These are phyloP conservation scores for Petrolisthes manimaculis DNA, from an alignment of 2,888 invertebrate species.

Conservation along the genomic window DNA sequence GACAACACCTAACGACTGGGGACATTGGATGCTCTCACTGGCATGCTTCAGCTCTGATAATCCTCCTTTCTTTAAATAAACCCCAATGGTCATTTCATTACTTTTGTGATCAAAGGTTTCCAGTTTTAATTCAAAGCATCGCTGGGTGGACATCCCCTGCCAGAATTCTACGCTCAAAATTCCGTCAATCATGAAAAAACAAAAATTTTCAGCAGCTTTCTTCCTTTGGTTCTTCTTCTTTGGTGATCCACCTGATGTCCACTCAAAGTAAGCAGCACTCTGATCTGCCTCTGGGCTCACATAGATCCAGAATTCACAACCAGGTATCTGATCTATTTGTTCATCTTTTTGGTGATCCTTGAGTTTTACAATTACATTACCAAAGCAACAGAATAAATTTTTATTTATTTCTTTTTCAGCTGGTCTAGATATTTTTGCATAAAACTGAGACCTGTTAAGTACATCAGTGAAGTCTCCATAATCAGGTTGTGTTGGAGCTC, in stretches of 20 bases:
- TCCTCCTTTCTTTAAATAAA: conserved; percentile 50
- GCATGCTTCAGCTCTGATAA: conserved; percentile 47
- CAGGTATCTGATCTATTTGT: conserved; percentile 28
- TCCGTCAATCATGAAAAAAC: conserved; percentile 53
- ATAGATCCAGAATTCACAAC: conserved; percentile 68
- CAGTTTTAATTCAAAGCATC: conserved; percentile 52
- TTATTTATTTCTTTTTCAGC: background rate
- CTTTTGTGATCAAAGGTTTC: conserved; percentile 25
- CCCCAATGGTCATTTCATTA: conserved; percentile 41
- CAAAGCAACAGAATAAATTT: conserved; percentile 48
- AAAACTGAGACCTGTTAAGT: conserved; percentile 54
- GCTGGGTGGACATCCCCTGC: conserved; percentile 51
- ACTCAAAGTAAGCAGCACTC: conserved; percentile 69
- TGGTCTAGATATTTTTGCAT: conserved; percentile 40
- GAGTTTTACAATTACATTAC: conserved; percentile 33
- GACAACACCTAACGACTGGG: conserved; percentile 28
- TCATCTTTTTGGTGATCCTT: conserved; percentile 15
- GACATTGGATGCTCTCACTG: conserved; percentile 61
- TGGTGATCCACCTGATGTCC: conserved; percentile 66
- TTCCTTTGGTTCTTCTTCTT: conserved; percentile 66
- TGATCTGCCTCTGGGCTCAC: conserved; percentile 67
- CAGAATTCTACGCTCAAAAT: conserved; percentile 55
- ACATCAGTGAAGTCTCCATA: conserved; percentile 62
- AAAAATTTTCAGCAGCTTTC: conserved; percentile 42
- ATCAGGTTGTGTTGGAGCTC: conserved; percentile 37